phyloP scores from a whole-genome alignment of 1,140 invertebrate genomes.

The Caligus rogercresseyi region DNA sequence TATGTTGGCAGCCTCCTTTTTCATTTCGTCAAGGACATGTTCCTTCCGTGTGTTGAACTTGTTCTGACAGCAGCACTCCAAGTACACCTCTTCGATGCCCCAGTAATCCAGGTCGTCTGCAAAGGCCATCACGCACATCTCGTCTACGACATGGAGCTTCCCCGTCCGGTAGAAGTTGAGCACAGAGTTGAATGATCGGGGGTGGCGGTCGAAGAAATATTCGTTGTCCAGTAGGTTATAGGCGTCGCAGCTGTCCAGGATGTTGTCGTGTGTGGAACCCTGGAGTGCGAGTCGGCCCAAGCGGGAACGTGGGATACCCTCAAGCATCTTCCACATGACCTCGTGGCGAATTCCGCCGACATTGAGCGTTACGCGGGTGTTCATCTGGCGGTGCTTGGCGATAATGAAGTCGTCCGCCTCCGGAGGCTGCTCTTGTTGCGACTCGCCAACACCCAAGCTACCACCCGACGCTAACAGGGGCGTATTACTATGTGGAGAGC shows the following conservation, averaged over 20 bases:
- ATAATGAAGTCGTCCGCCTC: conserved; percentile 18
- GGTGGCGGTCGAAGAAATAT: conserved; percentile 32
- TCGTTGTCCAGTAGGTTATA: conserved; percentile 31
- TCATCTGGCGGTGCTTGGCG: conserved; percentile 13
- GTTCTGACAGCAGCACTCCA: conserved; percentile 39
- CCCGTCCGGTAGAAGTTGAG: conserved; percentile 33
- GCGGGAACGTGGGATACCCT: conserved; percentile 17
- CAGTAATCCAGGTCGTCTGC: conserved; percentile 33
- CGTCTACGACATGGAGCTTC: conserved; percentile 22
- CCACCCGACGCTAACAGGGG: conserved; percentile 48
- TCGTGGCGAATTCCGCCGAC: conserved; percentile 21
- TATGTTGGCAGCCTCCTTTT: conserved; percentile 36
- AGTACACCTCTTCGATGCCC: conserved; percentile 37
- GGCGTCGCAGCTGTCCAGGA: conserved; percentile 32
- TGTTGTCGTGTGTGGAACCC: conserved; percentile 29
- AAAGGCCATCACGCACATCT: conserved; percentile 27
- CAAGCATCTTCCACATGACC: conserved; percentile 21
- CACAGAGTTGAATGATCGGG: conserved; percentile 30
- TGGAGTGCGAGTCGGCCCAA: conserved; percentile 20
- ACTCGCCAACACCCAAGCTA: conserved; percentile 25
- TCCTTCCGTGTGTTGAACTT: conserved; percentile 38
- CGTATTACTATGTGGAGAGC: conserved; percentile 25
- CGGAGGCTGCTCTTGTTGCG: conserved; percentile 49
- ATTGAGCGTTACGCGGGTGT: conserved; percentile 19
- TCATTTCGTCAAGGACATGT: conserved; percentile 37